Conservation (phyloP, 2,888 invertebrate species). For the Emmelina monodactyla region DNA sequence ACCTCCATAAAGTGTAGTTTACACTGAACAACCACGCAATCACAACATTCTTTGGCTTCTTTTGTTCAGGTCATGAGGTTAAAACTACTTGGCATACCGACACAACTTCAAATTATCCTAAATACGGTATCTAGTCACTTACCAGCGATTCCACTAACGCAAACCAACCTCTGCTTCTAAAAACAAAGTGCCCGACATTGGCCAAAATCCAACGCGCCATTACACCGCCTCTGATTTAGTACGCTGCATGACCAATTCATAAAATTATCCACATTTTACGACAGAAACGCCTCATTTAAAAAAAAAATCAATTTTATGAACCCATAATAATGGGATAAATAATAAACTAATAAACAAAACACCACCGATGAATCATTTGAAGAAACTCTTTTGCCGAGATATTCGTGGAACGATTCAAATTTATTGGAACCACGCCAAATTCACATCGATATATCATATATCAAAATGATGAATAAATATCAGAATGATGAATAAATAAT, state of each 20-base stretch:
- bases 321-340: background rate
- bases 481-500: no score
- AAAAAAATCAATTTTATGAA: background rate
- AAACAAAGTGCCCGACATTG: conserved; percentile 44
- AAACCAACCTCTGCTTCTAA: no score
- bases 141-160: background rate
- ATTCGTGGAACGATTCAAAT: no score
- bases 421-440: no score
- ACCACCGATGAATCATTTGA: no score
- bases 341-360: no score
- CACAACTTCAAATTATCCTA: background rate
- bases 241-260: conserved; percentile 40
- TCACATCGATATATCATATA: no score
- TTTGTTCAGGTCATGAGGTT: background rate
- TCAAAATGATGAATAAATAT: no score
- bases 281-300: conserved; percentile 9
- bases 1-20: no score
- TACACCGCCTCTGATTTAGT: conserved; percentile 44
- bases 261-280: conserved; percentile 26
- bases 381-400: no score
- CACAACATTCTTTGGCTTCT: no score
- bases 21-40: no score
- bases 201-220: conserved; percentile 51
- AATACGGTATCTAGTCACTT: background rate
- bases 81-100: background rate